Conservation (phyloP, 2,113 vertebrate species). For the Tauraco erythrolophus region DNA sequence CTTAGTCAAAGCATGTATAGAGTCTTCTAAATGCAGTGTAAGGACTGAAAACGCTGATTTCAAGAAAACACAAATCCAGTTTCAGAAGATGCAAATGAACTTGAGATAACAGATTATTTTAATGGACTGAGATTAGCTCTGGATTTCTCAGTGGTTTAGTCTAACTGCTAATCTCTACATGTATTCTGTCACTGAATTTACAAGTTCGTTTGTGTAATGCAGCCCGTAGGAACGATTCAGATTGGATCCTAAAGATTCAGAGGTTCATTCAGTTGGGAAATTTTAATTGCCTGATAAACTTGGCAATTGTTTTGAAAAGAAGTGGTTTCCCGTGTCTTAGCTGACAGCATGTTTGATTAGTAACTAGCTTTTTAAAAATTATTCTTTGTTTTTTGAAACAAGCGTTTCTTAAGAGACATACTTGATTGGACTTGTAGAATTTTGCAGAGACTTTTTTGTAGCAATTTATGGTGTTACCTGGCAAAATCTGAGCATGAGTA, state of each 20-base stretch:
- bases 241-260: neutral
- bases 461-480: constrained; percentile 4
- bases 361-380: neutral
- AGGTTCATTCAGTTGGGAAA: neutral
- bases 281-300: neutral
- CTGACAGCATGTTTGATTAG: neutral
- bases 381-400: neutral
- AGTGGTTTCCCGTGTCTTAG: neutral
- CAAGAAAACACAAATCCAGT: neutral
- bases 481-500: constrained; percentile 25
- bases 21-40: neutral
- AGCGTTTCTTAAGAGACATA: neutral
- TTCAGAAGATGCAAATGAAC: neutral
- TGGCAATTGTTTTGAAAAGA: neutral
- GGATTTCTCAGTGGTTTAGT: neutral
- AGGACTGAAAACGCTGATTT: neutral
- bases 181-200: neutral
- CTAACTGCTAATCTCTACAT: neutral
- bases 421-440: neutral
- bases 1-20: neutral
- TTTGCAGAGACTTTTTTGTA: constrained; percentile 30
- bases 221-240: neutral
- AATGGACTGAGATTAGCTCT: neutral
- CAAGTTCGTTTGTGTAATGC: neutral
- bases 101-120: neutral